Evolutionary conservation across 2,888 invertebrate species (phyloP), one percentile per base, ranked within the genome.

Genomic region (Stenodema calcarata): DNA sequence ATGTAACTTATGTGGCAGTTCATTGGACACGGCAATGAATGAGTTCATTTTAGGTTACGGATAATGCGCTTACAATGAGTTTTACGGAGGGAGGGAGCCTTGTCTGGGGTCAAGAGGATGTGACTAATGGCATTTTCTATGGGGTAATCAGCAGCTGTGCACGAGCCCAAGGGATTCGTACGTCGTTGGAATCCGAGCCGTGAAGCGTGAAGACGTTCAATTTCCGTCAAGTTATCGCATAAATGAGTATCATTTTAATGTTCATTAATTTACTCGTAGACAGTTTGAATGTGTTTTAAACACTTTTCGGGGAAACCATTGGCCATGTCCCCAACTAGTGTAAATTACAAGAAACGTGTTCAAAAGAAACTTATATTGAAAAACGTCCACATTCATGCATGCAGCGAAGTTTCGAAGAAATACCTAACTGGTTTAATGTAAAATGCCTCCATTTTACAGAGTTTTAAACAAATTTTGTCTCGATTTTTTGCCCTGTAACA

Each of bases 91-190:
- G 47, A n/a, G 9, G 27, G 14, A 23, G 23, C 50, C 50, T 47
- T 54, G 27, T 82, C 69, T n/a, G 62, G 78, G 44, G 41, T 84
- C 84, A 84, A 84, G 84, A 84, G 84, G 84, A 84, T 75, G 84
- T 84, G 73, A 84, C 84, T 84, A 84, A 84, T 84, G 75, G 84
- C 75, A 84, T 84, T 84, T 84, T 47, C 84, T 84, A 84, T 75
- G 84, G 84, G 35, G 84, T 47, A 84, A 84, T 84, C 84, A 84
- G 84, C 84, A 84, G 84, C 84, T 84, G 84, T 75, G 42, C 84
- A 2, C 44, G 44, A 42, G 42, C 84, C 4, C 44, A 16, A 42
- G 78, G 44, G 44, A 44, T 78, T 44, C 23, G 42, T 78, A 18
- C 78, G 9, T 44, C 78, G 41, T 44, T 3, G 9, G 14, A 44